Evolutionary conservation across 1,140 invertebrate species (phyloP).

Genomic region (Phenacoccus solenopsis): DNA sequence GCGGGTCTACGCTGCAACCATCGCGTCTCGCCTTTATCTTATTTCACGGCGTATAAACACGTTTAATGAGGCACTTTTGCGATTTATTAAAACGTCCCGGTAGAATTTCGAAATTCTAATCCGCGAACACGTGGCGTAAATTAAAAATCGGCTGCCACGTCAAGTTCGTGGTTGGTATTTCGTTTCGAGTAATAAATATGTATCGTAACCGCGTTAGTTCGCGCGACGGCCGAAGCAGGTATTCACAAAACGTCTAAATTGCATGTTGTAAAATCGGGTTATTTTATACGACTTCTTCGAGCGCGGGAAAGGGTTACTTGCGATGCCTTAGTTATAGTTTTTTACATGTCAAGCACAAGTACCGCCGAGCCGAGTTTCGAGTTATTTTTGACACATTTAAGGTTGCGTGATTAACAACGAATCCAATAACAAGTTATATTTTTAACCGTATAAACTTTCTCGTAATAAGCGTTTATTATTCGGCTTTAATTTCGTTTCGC

Average conservation of each 20-base stretch:
- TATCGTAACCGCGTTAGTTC: too few relatives aligned
- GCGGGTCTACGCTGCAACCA: too few relatives aligned
- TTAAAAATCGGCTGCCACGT: too few relatives aligned
- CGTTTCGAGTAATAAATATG: too few relatives aligned
- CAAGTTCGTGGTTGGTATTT: too few relatives aligned
- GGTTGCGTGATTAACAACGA: neutral
- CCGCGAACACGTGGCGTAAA: too few relatives aligned
- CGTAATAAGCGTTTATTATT: neutral
- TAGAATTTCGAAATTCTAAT: too few relatives aligned
- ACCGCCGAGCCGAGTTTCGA: neutral
- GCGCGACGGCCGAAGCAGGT: too few relatives aligned
- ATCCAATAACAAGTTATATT: neutral
- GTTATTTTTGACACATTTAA: neutral
- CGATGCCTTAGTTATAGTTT: neutral
- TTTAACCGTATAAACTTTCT: neutral
- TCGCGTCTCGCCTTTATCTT: too few relatives aligned
- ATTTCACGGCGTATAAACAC: too few relatives aligned
- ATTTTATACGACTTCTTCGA: neutral
- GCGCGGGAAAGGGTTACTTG: neutral
- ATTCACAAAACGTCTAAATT: neutral
- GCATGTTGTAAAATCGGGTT: neutral
- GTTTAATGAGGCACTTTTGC: too few relatives aligned
- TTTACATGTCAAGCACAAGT: neutral
- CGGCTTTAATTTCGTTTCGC: neutral
- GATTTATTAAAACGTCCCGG: too few relatives aligned